Percentiles rank a stretch among this genome's conserved stretches.
These are phyloP conservation scores for Clarias laeviceps DNA, from an alignment of 2,797 vertebrate species.

Conservation along the genomic window DNA sequence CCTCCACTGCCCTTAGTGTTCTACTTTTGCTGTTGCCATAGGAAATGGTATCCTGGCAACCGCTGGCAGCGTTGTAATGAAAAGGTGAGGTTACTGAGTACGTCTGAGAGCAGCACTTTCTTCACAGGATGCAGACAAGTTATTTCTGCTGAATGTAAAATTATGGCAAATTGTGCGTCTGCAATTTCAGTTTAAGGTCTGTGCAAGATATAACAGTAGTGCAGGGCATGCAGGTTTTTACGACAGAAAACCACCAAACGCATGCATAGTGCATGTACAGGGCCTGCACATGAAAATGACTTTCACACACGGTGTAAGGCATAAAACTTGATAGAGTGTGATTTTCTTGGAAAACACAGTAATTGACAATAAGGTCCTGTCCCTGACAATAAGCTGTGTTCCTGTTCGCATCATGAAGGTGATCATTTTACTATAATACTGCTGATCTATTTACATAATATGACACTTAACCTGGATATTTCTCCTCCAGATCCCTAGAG, in stretches of 20 bases:
- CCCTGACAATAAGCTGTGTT: neutral
- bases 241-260: neutral
- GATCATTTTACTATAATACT: neutral
- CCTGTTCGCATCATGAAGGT: neutral
- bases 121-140: neutral
- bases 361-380: neutral
- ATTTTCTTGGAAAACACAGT: neutral
- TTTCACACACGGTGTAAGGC: neutral
- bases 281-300: neutral
- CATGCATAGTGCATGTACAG: neutral
- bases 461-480: neutral
- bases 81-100: slow-evolving; percentile 73
- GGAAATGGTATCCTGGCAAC: slow-evolving; percentile 81
- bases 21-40: slow-evolving; percentile 74
- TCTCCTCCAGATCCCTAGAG: neutral
- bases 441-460: neutral
- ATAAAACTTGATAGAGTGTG: neutral
- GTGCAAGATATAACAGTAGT: neutral
- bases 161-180: neutral
- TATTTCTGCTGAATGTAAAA: neutral
- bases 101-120: slow-evolving; percentile 57
- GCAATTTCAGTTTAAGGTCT: neutral
- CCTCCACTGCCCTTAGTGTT: slow-evolving; percentile 65
- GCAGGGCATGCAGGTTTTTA: neutral
- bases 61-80: slow-evolving; percentile 71